phyloP scores from a whole-genome alignment of 2,888 invertebrate genomes.

The Caenorhabditis angaria region DNA sequence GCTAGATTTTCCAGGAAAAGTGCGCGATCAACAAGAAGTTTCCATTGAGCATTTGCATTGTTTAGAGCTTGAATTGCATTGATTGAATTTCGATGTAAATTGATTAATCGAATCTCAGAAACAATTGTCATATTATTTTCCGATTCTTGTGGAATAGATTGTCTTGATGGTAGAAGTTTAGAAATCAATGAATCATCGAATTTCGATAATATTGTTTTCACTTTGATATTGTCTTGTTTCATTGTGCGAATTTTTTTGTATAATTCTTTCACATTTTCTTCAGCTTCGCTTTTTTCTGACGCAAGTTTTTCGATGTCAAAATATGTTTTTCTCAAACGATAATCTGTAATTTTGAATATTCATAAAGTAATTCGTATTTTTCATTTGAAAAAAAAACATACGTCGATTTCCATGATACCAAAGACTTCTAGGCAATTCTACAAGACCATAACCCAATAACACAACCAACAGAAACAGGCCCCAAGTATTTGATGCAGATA shows the following conservation, averaged over 20 bases:
- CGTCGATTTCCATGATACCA: constrained; percentile 79
- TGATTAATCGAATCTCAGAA: constrained; percentile 76
- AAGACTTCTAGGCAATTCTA: constrained; percentile 87
- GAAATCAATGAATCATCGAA: constrained; percentile 53
- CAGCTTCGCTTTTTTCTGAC: constrained; percentile 93
- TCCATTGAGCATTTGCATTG: constrained; percentile 90
- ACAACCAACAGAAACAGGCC: constrained; percentile 92
- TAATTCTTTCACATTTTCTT: constrained; percentile 91
- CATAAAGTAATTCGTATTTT: not conserved
- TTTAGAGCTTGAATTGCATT: constrained; percentile 88
- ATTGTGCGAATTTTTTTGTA: constrained; percentile 81
- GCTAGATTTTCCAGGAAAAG: constrained; percentile 54
- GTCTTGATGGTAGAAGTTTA: constrained; percentile 47
- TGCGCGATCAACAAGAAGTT: constrained; percentile 69
- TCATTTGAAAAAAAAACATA: constrained; percentile 18
- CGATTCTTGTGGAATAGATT: constrained; percentile 30
- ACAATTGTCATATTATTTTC: not conserved
- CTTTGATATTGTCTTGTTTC: constrained; percentile 56
- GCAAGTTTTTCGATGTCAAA: constrained; percentile 72
- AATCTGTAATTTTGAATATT: constrained; percentile 41
- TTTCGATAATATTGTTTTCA: constrained; percentile 56
- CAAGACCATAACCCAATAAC: constrained; percentile 90
- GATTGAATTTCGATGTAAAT: constrained; percentile 90
- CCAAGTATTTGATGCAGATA: constrained; percentile 99
- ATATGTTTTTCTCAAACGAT: constrained; percentile 68